These are phyloP conservation scores for Spodoptera littoralis DNA, from an alignment of 2,888 invertebrate genomes.

Conservation along the genomic window DNA sequence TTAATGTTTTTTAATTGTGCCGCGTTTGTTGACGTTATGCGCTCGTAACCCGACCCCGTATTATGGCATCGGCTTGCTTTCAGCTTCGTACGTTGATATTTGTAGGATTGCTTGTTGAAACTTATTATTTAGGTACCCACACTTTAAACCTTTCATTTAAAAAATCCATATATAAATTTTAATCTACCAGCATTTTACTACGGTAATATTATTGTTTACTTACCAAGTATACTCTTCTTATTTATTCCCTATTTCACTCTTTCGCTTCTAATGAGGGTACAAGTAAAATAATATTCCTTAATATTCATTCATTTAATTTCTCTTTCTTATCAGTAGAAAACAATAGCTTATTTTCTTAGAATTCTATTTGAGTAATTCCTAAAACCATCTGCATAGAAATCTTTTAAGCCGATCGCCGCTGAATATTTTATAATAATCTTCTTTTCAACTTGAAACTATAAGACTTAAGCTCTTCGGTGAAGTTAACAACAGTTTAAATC, in stretches of 20 bases:
- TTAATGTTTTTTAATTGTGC: constrained; percentile 83
- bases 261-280: no score
- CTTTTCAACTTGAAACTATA: no score
- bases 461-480: no score
- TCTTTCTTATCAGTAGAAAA: no score
- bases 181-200: not conserved
- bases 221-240: no score
- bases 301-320: no score
- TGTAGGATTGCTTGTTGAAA: constrained; percentile 27
- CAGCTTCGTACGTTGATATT: constrained; percentile 36
- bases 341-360: no score
- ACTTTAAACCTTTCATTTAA: constrained; percentile 13
- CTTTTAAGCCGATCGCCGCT: constrained; percentile 30
- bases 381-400: constrained; percentile 40
- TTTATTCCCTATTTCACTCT: no score
- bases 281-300: no score
- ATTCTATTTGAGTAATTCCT: no score
- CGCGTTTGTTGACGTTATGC: constrained; percentile 74
- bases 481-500: no score
- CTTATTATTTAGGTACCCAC: constrained; percentile 27
- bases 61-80: constrained; percentile 66
- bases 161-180: constrained; percentile 5
- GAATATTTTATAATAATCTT: constrained; percentile 24
- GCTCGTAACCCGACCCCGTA: constrained; percentile 65
- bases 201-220: no score